Evolutionary conservation across 2,888 invertebrate species (phyloP), one percentile per base, ranked within the genome.

Genomic region (Thyatira batis): DNA sequence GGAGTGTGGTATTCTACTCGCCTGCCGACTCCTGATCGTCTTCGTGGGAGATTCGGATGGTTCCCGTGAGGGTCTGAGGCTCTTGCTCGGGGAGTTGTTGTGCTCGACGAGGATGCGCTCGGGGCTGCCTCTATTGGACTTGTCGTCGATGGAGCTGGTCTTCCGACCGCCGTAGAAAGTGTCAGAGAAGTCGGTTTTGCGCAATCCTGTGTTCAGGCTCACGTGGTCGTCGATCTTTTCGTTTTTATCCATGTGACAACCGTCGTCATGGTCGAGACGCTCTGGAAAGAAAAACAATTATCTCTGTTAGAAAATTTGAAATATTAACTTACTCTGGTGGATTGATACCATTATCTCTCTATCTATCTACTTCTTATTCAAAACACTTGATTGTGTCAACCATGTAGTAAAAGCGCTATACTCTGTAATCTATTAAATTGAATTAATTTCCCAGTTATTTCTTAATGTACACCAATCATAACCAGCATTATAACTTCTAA

Each of bases 121-220:
- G 0, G 89, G 87, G 64, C 92, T 92, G 58, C 84, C 82, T 44
- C 89, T 70, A 63, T 78, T 85, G 28, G 88, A 88, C 63, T 88
- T 87, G 58, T 90, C 87, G 43, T 84, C 89, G 27, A 81, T 71
- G 51, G 84, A 80, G 70, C 82, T 78, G 51, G 86, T 78, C 66
- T 93, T 91, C 69, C 94, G 92, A 55, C 92, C 85, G 43, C 92
- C 86, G 85, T 93, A 93, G 78, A 95, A 92, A 67, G 94, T 92
- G 79, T 94, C 93, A 13, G 93, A 92, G 86, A 94, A 94, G 79
- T 95, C 94, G 0, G 95, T 95, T 84, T 95, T 95, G 20, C 95
- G 93, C 2, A 96, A 87, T 3, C 96, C 95, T 1, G 95, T 94
- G 70, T 93, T 94, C 65, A 94, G 93, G 70, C 95, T 94, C 52